Conservation (phyloP, 2,888 invertebrate species). For the Mycogona germanica region DNA sequence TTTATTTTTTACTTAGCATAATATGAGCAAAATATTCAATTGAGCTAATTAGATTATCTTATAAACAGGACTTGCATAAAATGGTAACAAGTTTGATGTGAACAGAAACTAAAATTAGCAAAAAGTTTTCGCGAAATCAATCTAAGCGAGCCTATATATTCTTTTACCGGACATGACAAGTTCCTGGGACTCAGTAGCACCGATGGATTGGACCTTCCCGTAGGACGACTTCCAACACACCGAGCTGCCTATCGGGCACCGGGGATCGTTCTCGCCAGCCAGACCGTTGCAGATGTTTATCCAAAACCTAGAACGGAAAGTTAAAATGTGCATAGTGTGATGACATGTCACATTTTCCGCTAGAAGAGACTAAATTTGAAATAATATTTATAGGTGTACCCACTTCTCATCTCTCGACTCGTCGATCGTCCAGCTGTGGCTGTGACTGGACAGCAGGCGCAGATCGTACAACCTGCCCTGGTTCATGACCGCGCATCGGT, state of each 20-base stretch:
- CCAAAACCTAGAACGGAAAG: neutral
- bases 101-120: neutral
- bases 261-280: neutral
- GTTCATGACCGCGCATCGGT: neutral
- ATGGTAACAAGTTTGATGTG: no score
- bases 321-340: neutral
- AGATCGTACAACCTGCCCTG: slow-evolving; percentile 1
- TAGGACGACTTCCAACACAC: slow-evolving; percentile 1
- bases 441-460: slow-evolving; percentile 2
- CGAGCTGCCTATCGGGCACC: slow-evolving; percentile 2
- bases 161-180: slow-evolving; percentile 1
- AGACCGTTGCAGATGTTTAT: neutral
- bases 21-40: no score
- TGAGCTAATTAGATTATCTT: no score
- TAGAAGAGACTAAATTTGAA: neutral
- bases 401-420: slow-evolving; percentile 1
- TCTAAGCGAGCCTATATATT: neutral
- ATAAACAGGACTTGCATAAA: no score
- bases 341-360: neutral
- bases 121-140: neutral
- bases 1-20: no score
- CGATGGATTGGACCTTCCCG: neutral
- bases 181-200: neutral
- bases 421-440: slow-evolving; percentile 8
- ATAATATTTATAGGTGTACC: neutral